Evolutionary conservation across 2,113 vertebrate genomes (phyloP), one percentile per base, ranked within the genome.

Genomic region (Clarias batrachus): DNA sequence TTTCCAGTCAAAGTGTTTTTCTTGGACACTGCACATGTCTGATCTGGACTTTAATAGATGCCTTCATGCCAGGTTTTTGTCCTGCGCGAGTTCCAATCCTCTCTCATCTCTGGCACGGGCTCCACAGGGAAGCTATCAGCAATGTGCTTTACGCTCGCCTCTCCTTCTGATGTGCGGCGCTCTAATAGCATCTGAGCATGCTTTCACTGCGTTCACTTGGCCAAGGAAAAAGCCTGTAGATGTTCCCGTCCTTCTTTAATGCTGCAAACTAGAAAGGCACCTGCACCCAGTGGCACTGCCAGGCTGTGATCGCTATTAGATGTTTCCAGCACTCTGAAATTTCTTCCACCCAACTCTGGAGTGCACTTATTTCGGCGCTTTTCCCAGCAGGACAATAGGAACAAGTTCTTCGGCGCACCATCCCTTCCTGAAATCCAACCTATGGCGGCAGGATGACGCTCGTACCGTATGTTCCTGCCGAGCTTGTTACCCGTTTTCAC

Each of bases 291-390:
- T 79, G 87, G 74, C 79, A 79, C 41, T 56, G 73, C 57, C 74
- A 33, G 86, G 62, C 84, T 89, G 81, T 89, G 86, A 89, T 89
- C 89, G 86, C 81, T 88, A 56, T 83, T 82, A 76, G 48, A 88
- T 63, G 86, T 71, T 78, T 89, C 86, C 82, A 81, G 82, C 48
- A 59, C 81, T 86, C 78, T 59, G 68, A 83, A 88, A 86, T 86
- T 89, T 89, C n/a, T 84, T 88, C 66, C 52, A 74, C 57, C 80
- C 76, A 86, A 33, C 71, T 87, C 66, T 81, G 81, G 54, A 25
- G 54, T 16, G 33, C 63, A 59, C 25, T 65, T 27, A 54, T 37
- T 89, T 85, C 82, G 56, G 85, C 77, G 63, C 52, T 37, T 78
- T 52, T 57, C 70, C 57, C 37, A 23, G 25, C 62, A 82, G 86